phyloP scores from a whole-genome alignment of 1,140 invertebrate genomes.

The Nebria ingens region DNA sequence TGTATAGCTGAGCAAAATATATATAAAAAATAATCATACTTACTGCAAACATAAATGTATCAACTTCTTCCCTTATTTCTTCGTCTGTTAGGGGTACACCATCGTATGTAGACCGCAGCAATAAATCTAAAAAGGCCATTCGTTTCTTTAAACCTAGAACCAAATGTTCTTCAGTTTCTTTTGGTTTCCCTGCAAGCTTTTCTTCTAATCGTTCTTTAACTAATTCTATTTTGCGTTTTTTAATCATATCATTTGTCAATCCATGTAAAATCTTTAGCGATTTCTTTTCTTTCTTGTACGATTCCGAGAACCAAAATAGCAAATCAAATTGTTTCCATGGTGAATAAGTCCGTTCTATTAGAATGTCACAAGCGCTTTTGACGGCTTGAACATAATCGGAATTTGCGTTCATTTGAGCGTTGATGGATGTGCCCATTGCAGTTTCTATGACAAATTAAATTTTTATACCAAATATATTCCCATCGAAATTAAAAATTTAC shows the following conservation, averaged over 20 bases:
- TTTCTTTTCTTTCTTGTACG: slow-evolving; percentile 38
- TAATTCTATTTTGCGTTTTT: slow-evolving; percentile 29
- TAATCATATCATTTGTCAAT: slow-evolving; percentile 50
- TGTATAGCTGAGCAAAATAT: neutral
- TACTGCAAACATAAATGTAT: slow-evolving; percentile 79
- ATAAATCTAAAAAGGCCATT: slow-evolving; percentile 62
- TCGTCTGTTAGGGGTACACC: slow-evolving; percentile 44
- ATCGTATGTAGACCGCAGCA: slow-evolving; percentile 48
- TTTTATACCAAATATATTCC: slow-evolving; percentile 2
- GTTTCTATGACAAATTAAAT: slow-evolving; percentile 49
- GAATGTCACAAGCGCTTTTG: slow-evolving; percentile 39
- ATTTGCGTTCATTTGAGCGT: slow-evolving; percentile 57
- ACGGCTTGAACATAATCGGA: slow-evolving; percentile 66
- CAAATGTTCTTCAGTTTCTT: slow-evolving; percentile 11
- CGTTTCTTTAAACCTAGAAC: slow-evolving; percentile 39
- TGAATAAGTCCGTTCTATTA: slow-evolving; percentile 33
- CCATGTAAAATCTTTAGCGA: slow-evolving; percentile 54
- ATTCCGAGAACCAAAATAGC: slow-evolving; percentile 32
- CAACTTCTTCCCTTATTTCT: slow-evolving; percentile 72
- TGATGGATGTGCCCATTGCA: slow-evolving; percentile 72
- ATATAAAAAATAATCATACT: slow-evolving; percentile 9
- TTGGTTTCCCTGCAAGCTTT: neutral
- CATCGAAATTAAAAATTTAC: slow-evolving; percentile 34
- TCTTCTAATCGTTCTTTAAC: slow-evolving; percentile 26
- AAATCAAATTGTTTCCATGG: slow-evolving; percentile 28